These are phyloP conservation scores for Leptinotarsa texana DNA, from an alignment of 1,140 invertebrate species.

Conservation along the genomic window DNA sequence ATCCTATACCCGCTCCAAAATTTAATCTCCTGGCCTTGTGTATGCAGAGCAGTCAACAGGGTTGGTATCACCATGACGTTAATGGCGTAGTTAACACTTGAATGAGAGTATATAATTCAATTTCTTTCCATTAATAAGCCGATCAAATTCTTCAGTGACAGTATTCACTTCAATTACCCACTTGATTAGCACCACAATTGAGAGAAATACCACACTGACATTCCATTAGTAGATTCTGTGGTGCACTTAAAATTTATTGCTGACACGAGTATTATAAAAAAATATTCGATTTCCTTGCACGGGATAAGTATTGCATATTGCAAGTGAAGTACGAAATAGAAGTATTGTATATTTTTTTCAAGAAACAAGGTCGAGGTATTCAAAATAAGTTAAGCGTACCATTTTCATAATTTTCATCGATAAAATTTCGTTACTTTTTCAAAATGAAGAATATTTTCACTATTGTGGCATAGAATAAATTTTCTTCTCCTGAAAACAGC, in stretches of 20 bases:
- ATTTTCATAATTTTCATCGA: too few relatives aligned
- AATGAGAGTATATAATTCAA: background rate
- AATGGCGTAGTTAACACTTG: background rate
- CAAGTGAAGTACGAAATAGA: background rate
- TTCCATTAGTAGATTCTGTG: slow-evolving; percentile 1
- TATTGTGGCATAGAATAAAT: too few relatives aligned
- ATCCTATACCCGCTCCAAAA: too few relatives aligned
- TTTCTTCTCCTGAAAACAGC: too few relatives aligned
- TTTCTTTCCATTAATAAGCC: background rate
- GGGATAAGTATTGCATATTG: background rate
- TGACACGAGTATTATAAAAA: background rate
- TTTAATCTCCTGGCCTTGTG: too few relatives aligned
- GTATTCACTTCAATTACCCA: slow-evolving; percentile 1
- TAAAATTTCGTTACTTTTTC: too few relatives aligned
- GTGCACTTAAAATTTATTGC: background rate
- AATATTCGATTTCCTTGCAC: background rate
- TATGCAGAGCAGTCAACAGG: background rate
- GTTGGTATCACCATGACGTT: background rate
- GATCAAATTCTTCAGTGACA: background rate
- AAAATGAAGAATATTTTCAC: too few relatives aligned
- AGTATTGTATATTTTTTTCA: background rate
- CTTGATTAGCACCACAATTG: background rate
- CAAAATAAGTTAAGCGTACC: too few relatives aligned
- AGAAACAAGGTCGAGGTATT: too few relatives aligned
- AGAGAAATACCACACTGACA: background rate